A percentile compares a stretch with the other conserved stretches of the same genome.
Conservation (phyloP, 2,888 invertebrate species). For the Neria commutata region DNA sequence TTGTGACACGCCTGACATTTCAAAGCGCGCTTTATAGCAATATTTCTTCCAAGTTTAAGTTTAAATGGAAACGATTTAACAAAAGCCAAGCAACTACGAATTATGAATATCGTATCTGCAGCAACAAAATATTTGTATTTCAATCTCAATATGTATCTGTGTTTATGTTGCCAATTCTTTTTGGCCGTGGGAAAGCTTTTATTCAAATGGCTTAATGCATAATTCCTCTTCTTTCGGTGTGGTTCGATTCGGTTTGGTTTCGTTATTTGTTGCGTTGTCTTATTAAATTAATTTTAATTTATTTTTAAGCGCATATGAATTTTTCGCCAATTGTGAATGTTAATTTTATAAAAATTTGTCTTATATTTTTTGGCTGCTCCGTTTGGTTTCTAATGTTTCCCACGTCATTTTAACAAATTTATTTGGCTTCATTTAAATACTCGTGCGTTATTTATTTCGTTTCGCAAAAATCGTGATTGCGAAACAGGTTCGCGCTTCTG, state of each 20-base stretch:
- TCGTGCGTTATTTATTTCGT: constrained; percentile 29
- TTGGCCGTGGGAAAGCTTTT: constrained; percentile 48
- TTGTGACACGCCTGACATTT: too few species aligned
- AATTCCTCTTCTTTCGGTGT: constrained; percentile 38
- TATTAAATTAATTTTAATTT: constrained; percentile 41
- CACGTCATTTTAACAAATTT: constrained; percentile 45
- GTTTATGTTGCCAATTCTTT: constrained; percentile 5
- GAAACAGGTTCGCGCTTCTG: neutral
- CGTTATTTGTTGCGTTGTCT: constrained; percentile 13
- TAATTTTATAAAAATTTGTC: constrained; percentile 29
- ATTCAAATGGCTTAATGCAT: constrained; percentile 48
- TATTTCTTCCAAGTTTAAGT: neutral
- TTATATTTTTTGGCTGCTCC: constrained; percentile 13
- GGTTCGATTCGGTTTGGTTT: constrained; percentile 9
- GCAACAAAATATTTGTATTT: neutral
- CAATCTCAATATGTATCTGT: neutral
- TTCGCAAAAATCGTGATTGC: constrained; percentile 11
- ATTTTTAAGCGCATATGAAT: constrained; percentile 51
- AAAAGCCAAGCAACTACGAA: constrained; percentile 40
- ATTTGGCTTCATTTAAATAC: constrained; percentile 40
- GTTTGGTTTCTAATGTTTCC: constrained; percentile 34
- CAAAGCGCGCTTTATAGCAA: too few species aligned
- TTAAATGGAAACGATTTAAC: constrained; percentile 31
- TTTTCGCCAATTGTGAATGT: constrained; percentile 33
- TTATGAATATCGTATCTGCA: constrained; percentile 45